Evolutionary conservation across 2,797 vertebrate species (phyloP), one percentile per base, ranked within the genome.

Genomic region (Nasua narica): DNA sequence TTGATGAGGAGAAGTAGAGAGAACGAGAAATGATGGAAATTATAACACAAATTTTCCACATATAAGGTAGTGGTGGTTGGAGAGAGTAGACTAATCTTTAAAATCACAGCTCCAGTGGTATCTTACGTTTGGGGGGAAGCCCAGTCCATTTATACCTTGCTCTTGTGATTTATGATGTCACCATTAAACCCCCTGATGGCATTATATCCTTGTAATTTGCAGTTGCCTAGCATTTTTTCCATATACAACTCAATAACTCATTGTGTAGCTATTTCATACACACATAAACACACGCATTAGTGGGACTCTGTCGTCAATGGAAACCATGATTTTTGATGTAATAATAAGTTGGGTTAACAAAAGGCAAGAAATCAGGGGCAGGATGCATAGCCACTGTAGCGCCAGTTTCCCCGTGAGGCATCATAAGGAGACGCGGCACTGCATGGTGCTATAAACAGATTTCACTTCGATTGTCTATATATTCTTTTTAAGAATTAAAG

Each of bases 111-210:
- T 96, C 78, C 95, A 96, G 91, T 23, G 43, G 90, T 97, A 88
- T 97, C 72, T 96, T 95, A 79, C 84, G 95, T 90, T 97, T 98
- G 94, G 91, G 25, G 78, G 95, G 92, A 96, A 95, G 82, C 93
- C 85, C 70, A 97, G 97, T 97, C 96, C 98, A 97, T 98, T 98
- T 98, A 67, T 97, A 98, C 90, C 79, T 98, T 97, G 90, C 96
- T 98, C 82, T 96, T 97, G 62, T 98, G 97, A 98, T 98, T 98
- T 98, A 97, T 98, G 94, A 93, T 98, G 97, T 98, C 97, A 98
- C 97, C 92, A 79, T 97, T 98, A 98, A 98, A 97, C 72, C 97
- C 96, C 98, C 97, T 95, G 98, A 97, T 98, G 97, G 93, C 94
- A 97, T 98, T 98, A 98, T 98, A 98, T 98, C 92, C 92, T 96